Evolutionary conservation across 2,113 vertebrate genomes (phyloP).

Genomic region (Chaenogobius annularis): DNA sequence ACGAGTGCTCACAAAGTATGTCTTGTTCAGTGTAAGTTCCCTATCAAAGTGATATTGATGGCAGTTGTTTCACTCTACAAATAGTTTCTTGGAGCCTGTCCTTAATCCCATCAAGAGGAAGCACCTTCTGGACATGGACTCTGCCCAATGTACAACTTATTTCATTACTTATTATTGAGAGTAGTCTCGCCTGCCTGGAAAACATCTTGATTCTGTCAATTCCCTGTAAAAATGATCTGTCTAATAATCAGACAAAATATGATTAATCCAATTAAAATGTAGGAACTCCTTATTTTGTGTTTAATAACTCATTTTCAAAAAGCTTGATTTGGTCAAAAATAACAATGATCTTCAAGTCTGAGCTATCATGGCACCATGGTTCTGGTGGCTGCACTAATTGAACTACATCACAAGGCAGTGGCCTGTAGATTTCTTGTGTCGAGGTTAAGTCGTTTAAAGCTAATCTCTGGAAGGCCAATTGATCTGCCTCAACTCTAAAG

Average conservation of each 20-base stretch:
- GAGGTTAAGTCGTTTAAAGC: conserved; percentile 85
- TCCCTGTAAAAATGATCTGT: neutral
- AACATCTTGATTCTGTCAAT: neutral
- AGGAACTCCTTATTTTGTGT: neutral
- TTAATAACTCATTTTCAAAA: neutral
- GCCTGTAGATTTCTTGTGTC: conserved; percentile 71
- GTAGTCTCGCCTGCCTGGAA: neutral
- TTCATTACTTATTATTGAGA: neutral
- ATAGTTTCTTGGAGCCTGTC: conserved; percentile 57
- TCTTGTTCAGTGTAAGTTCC: neutral
- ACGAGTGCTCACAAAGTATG: neutral
- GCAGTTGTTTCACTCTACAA: conserved; percentile 27
- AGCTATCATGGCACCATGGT: conserved; percentile 11
- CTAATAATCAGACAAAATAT: neutral
- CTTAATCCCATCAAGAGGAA: conserved; percentile 62
- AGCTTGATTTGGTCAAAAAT: neutral
- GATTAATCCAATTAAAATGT: neutral
- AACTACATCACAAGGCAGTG: conserved; percentile 56
- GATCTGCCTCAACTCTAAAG: conserved; percentile 77
- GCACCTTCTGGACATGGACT: conserved; percentile 30
- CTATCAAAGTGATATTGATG: conserved; percentile 9
- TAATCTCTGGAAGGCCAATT: conserved; percentile 85
- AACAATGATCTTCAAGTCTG: neutral
- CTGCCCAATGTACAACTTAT: conserved; percentile 23
- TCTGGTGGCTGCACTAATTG: conserved; percentile 27